phyloP scores from a whole-genome alignment of 1,140 invertebrate species.

The Drosophila quadrilineata region DNA sequence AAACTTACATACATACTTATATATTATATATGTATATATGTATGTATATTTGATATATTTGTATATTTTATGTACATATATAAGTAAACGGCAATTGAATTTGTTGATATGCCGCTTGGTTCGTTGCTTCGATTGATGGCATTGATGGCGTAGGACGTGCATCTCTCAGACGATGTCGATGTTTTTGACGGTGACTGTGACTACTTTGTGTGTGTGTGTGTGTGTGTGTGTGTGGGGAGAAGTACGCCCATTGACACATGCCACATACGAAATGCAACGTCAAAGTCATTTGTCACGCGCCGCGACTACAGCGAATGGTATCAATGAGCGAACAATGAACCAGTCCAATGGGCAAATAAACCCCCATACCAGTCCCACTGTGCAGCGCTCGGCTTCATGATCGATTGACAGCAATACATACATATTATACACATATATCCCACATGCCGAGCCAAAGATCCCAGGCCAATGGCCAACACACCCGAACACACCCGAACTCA shows the following conservation, averaged over 20 bases:
- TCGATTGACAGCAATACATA: too few relatives aligned
- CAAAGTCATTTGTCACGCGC: constrained; percentile 79
- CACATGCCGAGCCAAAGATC: constrained; percentile 7
- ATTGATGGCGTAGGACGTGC: constrained; percentile 46
- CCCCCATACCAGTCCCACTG: not conserved
- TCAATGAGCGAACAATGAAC: constrained; percentile 76
- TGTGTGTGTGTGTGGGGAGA: not conserved
- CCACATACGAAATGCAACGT: constrained; percentile 70
- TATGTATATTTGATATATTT: constrained; percentile 12
- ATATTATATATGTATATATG: constrained; percentile 16
- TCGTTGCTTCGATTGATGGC: constrained; percentile 58
- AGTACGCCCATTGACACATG: constrained; percentile 39
- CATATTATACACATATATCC: too few relatives aligned
- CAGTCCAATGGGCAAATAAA: constrained; percentile 61
- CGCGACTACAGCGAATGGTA: constrained; percentile 51
- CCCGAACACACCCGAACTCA: not conserved
- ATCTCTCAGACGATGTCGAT: too few relatives aligned
- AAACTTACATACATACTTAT: constrained; percentile 26
- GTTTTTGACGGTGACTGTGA: constrained; percentile 20
- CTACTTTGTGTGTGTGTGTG: not conserved
- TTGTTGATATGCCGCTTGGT: constrained; percentile 57
- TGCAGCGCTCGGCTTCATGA: not conserved
- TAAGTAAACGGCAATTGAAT: constrained; percentile 68
- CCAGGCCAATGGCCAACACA: constrained; percentile 15
- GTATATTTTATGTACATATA: constrained; percentile 50